These are phyloP conservation scores for Philopedon plagiatum DNA, from an alignment of 2,888 invertebrate species.

Conservation along the genomic window DNA sequence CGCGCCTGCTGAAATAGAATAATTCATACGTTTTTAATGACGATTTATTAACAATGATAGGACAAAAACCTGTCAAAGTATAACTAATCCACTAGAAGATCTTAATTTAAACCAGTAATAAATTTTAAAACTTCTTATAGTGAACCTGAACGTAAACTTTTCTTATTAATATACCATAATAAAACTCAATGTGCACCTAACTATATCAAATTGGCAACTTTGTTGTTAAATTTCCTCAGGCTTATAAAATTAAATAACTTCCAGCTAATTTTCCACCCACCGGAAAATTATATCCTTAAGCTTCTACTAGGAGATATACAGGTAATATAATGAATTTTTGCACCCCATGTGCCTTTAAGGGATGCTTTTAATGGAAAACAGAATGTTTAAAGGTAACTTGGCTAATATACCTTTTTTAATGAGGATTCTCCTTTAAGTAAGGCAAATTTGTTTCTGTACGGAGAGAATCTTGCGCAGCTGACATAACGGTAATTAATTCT, in stretches of 20 bases:
- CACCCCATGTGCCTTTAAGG: constrained; percentile 19
- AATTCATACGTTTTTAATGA: too few species aligned
- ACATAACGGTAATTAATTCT: too few species aligned
- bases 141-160: too few species aligned
- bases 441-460: not conserved
- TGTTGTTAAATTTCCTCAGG: not conserved
- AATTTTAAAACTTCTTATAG: too few species aligned
- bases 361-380: constrained; percentile 14
- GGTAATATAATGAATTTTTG: constrained; percentile 21
- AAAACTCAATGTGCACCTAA: too few species aligned
- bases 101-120: too few species aligned
- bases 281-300: constrained; percentile 18
- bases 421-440: not conserved
- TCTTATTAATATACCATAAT: too few species aligned
- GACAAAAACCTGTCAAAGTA: too few species aligned
- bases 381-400: not conserved
- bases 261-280: constrained; percentile 15
- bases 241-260: not conserved
- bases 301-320: constrained; percentile 1
- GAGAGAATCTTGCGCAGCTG: not conserved
- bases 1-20: too few species aligned
- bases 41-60: too few species aligned
- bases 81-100: too few species aligned
- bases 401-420: constrained; percentile 10
- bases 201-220: not conserved